Evolutionary conservation across 1,140 invertebrate genomes (phyloP).

Genomic region (Lysiphlebus fabarum): DNA sequence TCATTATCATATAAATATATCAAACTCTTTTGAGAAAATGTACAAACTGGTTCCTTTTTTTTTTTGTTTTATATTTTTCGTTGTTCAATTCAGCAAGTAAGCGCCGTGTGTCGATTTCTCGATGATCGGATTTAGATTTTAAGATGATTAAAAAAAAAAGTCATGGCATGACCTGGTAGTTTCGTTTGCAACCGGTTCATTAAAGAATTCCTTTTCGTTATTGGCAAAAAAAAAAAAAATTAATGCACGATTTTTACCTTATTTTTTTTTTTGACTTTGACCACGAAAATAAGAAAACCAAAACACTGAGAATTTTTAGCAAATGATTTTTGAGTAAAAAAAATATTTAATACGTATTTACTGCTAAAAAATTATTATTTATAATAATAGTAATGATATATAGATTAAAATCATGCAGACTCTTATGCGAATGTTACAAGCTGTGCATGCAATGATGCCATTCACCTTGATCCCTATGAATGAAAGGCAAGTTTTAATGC

Average conservation of each 20-base stretch:
- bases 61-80: slow-evolving; percentile 30
- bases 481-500: background rate
- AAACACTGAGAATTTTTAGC: no score
- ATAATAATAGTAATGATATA: no score
- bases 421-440: no score
- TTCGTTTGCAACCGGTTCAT: slow-evolving; percentile 40
- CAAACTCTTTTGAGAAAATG: slow-evolving; percentile 32
- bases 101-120: slow-evolving; percentile 12
- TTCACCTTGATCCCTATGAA: no score
- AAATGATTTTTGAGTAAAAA: no score
- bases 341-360: no score
- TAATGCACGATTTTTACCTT: background rate
- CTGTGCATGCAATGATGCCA: no score
- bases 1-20: no score
- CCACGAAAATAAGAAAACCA: no score
- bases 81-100: background rate
- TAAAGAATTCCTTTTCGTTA: slow-evolving; percentile 30
- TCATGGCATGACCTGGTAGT: slow-evolving; percentile 35
- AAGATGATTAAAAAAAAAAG: slow-evolving; percentile 35
- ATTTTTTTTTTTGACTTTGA: no score
- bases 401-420: no score
- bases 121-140: slow-evolving; percentile 41
- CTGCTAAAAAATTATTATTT: no score
- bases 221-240: slow-evolving; percentile 36
- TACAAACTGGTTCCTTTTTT: slow-evolving; percentile 44